Base-by-base conservation (phyloP, 2,888 invertebrate species). In the Trissonchulus latispiculum region DNA sequence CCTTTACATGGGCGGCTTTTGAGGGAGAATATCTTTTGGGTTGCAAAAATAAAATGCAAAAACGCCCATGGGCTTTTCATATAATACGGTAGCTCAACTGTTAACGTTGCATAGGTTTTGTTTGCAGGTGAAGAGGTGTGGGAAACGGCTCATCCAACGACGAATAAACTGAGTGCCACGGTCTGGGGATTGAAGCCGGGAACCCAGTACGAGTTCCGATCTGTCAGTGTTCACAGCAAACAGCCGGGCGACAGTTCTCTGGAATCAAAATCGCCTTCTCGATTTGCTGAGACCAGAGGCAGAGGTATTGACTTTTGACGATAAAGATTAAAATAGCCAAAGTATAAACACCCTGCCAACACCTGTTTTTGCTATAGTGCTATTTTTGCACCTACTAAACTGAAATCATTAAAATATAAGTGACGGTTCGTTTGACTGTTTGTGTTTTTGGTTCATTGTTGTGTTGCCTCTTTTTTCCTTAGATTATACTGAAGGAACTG, bases 191-290 rank as follows among this genome's bases (percentile, higher is more conserved):
- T 97, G 75, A 88, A 90, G 77, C 90, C 90, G 0, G 91, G 90
- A 1, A 89, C 90, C 77, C 86, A 88, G 61, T 96, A 95, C 82
- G 91, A 92, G 81, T 90, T 96, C 81, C 88, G 90, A 77, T 89
- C 95, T 1, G 91, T 93, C 0, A 90, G 95, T 18, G 92, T 93
- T 29, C 68, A 70, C 61, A 59, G 61, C 15, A 18, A 15, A 59
- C n/a, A 15, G 59, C 59, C 59, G n/a, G 61, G 48, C 8, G 48
- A 8, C 48, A 48, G 23, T 8, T 15, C 29, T 2, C n/a, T 71
- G 3, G 33, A 59, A 61, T 15, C 71, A 3, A n/a, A 32, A 28
- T 71, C 71, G 18, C 28, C 3, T 3, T 2, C 33, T 3, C 32
- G 29, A 3, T 59, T 29, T 61, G n/a, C n/a, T 15, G 71, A 62